Conservation (phyloP, 2,113 vertebrate genomes). For the Zapus hudsonius region DNA sequence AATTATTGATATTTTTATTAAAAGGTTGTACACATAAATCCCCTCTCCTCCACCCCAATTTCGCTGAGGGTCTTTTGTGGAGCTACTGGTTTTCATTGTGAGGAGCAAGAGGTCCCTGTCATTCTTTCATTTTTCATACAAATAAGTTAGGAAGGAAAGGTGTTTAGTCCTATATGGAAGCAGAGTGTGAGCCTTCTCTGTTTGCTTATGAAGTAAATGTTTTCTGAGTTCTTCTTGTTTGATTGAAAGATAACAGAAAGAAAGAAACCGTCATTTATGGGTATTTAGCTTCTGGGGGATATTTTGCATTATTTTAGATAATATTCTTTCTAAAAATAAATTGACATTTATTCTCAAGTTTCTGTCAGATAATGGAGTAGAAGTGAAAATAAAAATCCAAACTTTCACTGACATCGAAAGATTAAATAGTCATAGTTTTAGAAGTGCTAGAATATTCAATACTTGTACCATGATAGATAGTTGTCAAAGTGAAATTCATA, state of each 20-base stretch:
- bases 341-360: slow-evolving; percentile 78
- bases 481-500: slow-evolving; percentile 82
- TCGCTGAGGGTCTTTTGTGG: no score
- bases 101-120: no score
- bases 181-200: no score
- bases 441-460: slow-evolving; percentile 85
- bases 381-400: slow-evolving; percentile 61
- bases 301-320: slow-evolving; percentile 81
- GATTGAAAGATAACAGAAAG: neutral
- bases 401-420: slow-evolving; percentile 85
- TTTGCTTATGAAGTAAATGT: slow-evolving; percentile 3
- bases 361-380: slow-evolving; percentile 78
- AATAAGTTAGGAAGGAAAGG: no score
- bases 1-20: no score
- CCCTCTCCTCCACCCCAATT: no score
- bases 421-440: slow-evolving; percentile 83
- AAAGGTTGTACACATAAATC: no score
- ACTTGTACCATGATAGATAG: slow-evolving; percentile 80
- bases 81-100: no score
- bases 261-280: rapidly evolving
- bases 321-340: slow-evolving; percentile 80
- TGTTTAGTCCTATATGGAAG: no score
- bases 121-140: no score
- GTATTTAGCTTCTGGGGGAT: slow-evolving; percentile 58
- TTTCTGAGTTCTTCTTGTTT: slow-evolving; percentile 30